Conservation (phyloP, 2,113 vertebrate species). For the Gnathonemus longibarbis region DNA sequence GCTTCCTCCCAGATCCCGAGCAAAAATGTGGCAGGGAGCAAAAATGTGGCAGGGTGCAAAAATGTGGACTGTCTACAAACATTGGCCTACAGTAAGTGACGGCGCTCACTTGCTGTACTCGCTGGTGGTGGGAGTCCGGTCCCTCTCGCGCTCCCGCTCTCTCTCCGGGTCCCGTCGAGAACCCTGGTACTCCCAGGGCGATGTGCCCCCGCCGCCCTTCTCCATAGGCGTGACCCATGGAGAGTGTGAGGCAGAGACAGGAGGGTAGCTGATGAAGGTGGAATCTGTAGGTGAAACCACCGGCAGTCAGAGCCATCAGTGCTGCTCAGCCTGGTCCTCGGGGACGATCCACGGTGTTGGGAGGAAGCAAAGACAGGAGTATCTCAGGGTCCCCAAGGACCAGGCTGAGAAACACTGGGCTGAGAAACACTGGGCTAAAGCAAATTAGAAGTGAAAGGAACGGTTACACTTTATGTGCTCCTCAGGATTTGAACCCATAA, state of each 20-base stretch:
- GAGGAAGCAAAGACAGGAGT: not conserved
- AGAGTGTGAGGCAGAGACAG: conserved; percentile 51
- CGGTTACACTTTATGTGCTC: not conserved
- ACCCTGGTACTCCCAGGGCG: conserved; percentile 55
- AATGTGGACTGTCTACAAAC: not conserved
- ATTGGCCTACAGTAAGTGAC: not conserved
- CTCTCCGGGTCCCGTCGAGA: conserved; percentile 38
- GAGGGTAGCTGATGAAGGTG: conserved; percentile 56
- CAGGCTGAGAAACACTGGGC: not conserved
- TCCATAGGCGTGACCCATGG: conserved; percentile 52
- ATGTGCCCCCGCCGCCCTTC: conserved; percentile 42
- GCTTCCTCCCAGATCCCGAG: not conserved
- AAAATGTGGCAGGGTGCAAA: not conserved
- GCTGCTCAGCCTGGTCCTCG: not conserved
- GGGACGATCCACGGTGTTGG: not conserved
- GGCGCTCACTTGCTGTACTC: conserved; percentile 43
- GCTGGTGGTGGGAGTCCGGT: conserved; percentile 42
- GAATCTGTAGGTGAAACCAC: conserved; percentile 42
- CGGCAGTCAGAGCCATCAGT: not conserved
- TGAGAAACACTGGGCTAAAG: not conserved
- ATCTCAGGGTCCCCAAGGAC: not conserved
- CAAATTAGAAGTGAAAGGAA: not conserved
- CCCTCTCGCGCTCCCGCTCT: conserved; percentile 39
- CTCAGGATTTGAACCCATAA: not conserved
- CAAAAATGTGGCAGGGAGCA: not conserved